Evolutionary conservation across 2,113 vertebrate genomes (phyloP), one percentile per base, ranked within the genome.

Genomic region (Girardinichthys multiradiatus): DNA sequence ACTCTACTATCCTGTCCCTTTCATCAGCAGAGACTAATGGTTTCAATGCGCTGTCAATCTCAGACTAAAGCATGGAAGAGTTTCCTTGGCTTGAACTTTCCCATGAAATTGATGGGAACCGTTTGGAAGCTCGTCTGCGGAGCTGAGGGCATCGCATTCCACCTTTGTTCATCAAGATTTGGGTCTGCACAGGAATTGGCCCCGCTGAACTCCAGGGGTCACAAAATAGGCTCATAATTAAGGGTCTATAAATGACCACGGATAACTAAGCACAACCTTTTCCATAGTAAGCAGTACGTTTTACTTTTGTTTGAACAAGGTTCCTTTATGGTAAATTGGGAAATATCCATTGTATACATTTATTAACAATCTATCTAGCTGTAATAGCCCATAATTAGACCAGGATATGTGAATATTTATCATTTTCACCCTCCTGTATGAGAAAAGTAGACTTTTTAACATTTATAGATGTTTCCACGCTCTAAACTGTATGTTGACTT

Each of bases 171-270:
- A 57, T 83, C 82, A 76, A 81, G 89, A 83, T 90, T 91, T 90
- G 88, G 89, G 87, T 90, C 90, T 65, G 73, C 90, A 88, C 90
- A 92, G 92, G 90, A 93, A 93, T 88, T 93, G 87, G 89, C 89
- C 48, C 87, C 72, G 79, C 77, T 94, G 94, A 94, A 93, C 92
- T 10, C 85, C 72, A 73, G 86, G 77, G 94, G 92, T 94, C 93
- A 94, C 87, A 85, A 93, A 94, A 93, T 93, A 92, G 93, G 91
- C 81, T 77, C 72, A 80, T 89, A 94, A 94, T 94, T 94, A 93
- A 91, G 82, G 48, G 89, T 87, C 88, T 94, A 93, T 93, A 93
- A 94, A 94, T 93, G 91, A 92, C 73, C 79, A 63, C 28, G 90
- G 87, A 87, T 86, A 90, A 80, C 79, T 90, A 85, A 86, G 82